Evolutionary conservation across 2,888 invertebrate species (phyloP).

Genomic region (Xiphydria camelus): DNA sequence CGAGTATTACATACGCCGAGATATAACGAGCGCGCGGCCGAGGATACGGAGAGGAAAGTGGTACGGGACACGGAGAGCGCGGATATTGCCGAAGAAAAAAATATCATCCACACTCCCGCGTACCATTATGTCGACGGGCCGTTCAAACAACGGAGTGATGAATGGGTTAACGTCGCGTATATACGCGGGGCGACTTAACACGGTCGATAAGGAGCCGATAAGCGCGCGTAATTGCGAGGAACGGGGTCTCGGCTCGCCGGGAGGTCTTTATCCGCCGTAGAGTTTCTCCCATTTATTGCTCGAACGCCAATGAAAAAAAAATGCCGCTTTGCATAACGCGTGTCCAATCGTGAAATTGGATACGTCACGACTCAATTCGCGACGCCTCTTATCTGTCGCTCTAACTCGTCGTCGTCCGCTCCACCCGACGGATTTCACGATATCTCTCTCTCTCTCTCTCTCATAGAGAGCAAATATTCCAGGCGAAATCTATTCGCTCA

Average conservation of each 20-base stretch:
- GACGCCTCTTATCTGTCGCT: conserved; percentile 20
- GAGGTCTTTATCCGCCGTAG: conserved; percentile 34
- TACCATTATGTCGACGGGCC: conserved; percentile 12
- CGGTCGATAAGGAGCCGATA: conserved; percentile 36
- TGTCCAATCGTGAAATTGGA: conserved; percentile 41
- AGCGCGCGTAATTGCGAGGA: conserved; percentile 35
- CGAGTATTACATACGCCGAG: no score
- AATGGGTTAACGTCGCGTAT: conserved; percentile 27
- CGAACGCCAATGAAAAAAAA: conserved; percentile 1
- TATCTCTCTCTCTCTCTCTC: conserved; percentile 6
- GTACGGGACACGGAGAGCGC: no score
- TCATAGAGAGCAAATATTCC: no score
- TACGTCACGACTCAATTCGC: conserved; percentile 32
- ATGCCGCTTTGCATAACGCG: conserved; percentile 37
- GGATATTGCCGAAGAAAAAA: no score
- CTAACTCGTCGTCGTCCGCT: conserved; percentile 4
- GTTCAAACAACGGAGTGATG: conserved; percentile 26
- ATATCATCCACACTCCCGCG: conserved; percentile 25
- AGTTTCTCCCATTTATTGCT: neutral
- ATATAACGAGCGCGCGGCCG: no score
- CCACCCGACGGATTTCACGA: conserved; percentile 11
- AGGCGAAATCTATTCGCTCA: no score
- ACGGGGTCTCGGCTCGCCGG: conserved; percentile 28
- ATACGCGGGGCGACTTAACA: conserved; percentile 17
- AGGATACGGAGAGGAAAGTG: no score